These are phyloP conservation scores for Leptobrachium ailaonicum DNA, from an alignment of 2,113 vertebrate species.

Conservation along the genomic window DNA sequence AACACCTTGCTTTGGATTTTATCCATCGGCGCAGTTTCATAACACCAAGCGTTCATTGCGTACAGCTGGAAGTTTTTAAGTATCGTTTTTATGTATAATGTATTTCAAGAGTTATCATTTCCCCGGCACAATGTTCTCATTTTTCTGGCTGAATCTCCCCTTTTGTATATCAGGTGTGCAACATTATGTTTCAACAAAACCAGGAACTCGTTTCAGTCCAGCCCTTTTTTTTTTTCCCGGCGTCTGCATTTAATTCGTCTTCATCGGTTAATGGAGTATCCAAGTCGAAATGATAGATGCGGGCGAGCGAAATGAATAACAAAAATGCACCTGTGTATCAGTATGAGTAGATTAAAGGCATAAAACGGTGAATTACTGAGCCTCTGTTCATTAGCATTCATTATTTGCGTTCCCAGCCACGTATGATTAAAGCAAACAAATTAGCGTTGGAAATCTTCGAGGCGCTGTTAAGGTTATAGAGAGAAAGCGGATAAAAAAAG, in stretches of 20 bases:
- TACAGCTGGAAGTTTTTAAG: slow-evolving; percentile 12
- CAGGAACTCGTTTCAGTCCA: slow-evolving; percentile 45
- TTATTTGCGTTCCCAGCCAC: slow-evolving; percentile 60
- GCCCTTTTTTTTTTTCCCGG: slow-evolving; percentile 53
- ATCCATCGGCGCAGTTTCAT: no score
- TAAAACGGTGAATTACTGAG: slow-evolving; percentile 55
- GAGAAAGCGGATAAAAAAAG: neutral
- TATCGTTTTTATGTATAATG: neutral
- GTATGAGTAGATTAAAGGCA: slow-evolving; percentile 60
- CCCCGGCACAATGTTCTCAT: neutral
- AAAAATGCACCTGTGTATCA: slow-evolving; percentile 51
- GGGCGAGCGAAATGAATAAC: slow-evolving; percentile 55
- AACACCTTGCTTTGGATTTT: neutral
- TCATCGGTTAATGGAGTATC: slow-evolving; percentile 55
- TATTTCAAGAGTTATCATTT: neutral
- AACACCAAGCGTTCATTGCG: neutral
- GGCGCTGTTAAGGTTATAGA: slow-evolving; percentile 55
- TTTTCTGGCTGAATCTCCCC: neutral
- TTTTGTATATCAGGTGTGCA: slow-evolving; percentile 12
- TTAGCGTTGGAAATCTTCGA: slow-evolving; percentile 58
- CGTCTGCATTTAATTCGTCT: slow-evolving; percentile 62
- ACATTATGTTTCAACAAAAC: slow-evolving; percentile 19
- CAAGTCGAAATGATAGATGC: slow-evolving; percentile 58
- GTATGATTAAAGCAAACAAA: slow-evolving; percentile 67
- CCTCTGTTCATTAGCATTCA: slow-evolving; percentile 57